phyloP scores from a whole-genome alignment of 2,797 vertebrate species.

The Bradypodion pumilum region DNA sequence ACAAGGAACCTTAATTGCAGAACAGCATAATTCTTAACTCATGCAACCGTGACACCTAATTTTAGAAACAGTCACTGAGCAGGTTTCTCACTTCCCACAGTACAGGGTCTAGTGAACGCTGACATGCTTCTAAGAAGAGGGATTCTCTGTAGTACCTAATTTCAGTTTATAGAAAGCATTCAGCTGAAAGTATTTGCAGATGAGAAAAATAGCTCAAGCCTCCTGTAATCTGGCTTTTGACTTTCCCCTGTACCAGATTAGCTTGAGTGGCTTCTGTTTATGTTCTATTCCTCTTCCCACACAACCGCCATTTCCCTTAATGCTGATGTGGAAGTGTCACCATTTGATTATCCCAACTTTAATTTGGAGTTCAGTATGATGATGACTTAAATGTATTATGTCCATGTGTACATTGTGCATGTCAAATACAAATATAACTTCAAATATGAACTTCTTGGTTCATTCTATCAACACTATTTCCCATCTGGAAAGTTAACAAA shows the following conservation, averaged over 20 bases:
- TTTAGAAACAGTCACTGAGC: slow-evolving; percentile 18
- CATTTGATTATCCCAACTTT: not conserved
- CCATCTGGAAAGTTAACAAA: not conserved
- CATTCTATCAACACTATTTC: not conserved
- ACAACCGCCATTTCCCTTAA: no score
- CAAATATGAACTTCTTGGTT: no score
- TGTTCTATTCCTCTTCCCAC: not conserved
- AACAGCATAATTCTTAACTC: not conserved
- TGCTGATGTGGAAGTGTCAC: no score
- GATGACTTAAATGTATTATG: not conserved
- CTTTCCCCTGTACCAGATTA: not conserved
- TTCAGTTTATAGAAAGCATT: slow-evolving; percentile 1
- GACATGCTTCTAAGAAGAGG: slow-evolving; percentile 18
- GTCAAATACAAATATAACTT: not conserved
- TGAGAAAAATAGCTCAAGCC: not conserved
- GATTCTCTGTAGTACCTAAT: slow-evolving; percentile 5
- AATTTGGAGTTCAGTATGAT: not conserved
- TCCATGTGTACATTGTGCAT: not conserved
- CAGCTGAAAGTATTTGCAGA: not conserved
- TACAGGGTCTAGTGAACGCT: slow-evolving; percentile 27
- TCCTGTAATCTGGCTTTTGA: slow-evolving; percentile 4
- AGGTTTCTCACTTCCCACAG: not conserved
- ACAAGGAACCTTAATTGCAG: not conserved
- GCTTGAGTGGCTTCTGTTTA: not conserved
- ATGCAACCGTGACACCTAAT: not conserved